Evolutionary conservation across 2,888 invertebrate genomes (phyloP).

Genomic region (Muschampia plurimacula): DNA sequence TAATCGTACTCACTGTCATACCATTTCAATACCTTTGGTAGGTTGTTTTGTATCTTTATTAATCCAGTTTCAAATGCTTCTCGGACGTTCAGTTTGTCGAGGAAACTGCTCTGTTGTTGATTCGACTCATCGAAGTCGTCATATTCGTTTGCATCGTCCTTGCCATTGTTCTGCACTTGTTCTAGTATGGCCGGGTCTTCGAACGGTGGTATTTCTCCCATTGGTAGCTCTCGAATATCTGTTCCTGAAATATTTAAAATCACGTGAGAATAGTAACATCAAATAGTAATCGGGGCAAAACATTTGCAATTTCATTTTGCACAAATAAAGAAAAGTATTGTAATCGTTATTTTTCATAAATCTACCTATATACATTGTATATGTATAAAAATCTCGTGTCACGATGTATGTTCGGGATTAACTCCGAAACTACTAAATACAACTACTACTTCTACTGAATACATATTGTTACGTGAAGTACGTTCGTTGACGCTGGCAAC

Average conservation of each 20-base stretch:
- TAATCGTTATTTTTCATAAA: too few relatives aligned
- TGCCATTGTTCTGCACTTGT: conserved; percentile 62
- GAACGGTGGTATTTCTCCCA: conserved; percentile 78
- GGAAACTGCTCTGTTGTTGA: conserved; percentile 71
- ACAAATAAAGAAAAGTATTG: too few relatives aligned
- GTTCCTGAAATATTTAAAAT: conserved; percentile 78
- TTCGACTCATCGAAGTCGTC: conserved; percentile 78
- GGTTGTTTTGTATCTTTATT: conserved; percentile 74
- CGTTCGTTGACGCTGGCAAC: too few relatives aligned
- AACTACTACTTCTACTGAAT: too few relatives aligned
- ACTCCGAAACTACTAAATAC: too few relatives aligned
- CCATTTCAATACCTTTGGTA: conserved; percentile 78
- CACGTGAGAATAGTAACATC: conserved; percentile 52
- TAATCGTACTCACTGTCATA: conserved; percentile 68
- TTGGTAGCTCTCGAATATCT: conserved; percentile 86
- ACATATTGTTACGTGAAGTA: too few relatives aligned
- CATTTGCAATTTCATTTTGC: too few relatives aligned
- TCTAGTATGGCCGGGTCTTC: conserved; percentile 66
- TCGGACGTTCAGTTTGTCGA: conserved; percentile 74
- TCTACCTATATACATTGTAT: too few relatives aligned
- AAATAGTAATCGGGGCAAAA: conserved; percentile 45
- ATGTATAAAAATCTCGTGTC: too few relatives aligned
- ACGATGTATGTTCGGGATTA: too few relatives aligned
- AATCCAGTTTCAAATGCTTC: conserved; percentile 79
- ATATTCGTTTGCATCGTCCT: conserved; percentile 64